A percentile compares a stretch with the other conserved stretches of the same genome.
phyloP scores from a whole-genome alignment of 2,113 vertebrate genomes.

The Dasyornis broadbenti region DNA sequence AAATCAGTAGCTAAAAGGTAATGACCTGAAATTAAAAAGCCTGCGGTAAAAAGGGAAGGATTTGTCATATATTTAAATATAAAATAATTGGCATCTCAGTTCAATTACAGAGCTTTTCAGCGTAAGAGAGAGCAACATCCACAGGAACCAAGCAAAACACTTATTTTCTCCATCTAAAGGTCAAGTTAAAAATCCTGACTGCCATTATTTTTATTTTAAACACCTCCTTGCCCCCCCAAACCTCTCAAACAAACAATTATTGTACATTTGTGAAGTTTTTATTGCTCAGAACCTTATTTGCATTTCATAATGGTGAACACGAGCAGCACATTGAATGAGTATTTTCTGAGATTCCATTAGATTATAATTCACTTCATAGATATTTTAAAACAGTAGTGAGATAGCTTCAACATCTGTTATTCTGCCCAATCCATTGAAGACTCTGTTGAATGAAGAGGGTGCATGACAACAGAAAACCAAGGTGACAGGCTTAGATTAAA shows the following conservation, averaged over 20 bases:
- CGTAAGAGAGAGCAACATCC: background rate
- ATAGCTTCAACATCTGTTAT: conserved; percentile 19
- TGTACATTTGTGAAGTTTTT: background rate
- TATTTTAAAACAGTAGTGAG: background rate
- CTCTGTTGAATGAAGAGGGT: background rate
- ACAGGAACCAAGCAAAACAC: background rate
- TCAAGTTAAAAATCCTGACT: background rate
- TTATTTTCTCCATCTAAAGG: conserved; percentile 6
- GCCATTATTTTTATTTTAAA: conserved; percentile 4
- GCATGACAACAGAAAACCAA: conserved; percentile 27
- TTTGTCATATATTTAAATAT: background rate
- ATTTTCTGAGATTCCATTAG: background rate
- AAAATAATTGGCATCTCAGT: conserved; percentile 18
- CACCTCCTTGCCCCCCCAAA: background rate
- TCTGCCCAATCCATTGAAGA: background rate
- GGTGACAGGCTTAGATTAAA: conserved; percentile 51
- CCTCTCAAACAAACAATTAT: background rate
- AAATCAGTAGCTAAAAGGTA: background rate
- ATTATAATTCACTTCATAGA: background rate
- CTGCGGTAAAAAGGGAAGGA: background rate
- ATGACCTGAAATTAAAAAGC: background rate
- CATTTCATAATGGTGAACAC: background rate
- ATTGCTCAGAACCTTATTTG: background rate
- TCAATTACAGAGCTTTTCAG: background rate
- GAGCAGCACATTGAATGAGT: background rate